Percentiles rank a stretch among this genome's conserved stretches.
phyloP scores from a whole-genome alignment of 2,113 vertebrate genomes.

The Thamnophis sirtalis region DNA sequence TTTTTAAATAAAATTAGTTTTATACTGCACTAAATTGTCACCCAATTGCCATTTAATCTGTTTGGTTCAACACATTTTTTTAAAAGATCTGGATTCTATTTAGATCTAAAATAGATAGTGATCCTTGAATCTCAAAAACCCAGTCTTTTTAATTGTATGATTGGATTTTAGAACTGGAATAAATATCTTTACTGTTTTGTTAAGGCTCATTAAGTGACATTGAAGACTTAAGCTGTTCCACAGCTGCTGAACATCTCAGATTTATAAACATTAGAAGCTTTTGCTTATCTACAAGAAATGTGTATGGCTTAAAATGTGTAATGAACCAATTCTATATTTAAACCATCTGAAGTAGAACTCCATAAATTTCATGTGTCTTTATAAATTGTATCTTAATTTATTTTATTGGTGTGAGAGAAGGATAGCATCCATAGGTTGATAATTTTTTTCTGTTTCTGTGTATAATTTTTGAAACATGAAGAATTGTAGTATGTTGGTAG shows the following conservation, averaged over 20 bases:
- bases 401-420: slow-evolving; percentile 54
- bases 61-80: background rate
- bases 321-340: slow-evolving; percentile 49
- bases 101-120: background rate
- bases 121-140: background rate
- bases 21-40: background rate
- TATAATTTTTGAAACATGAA: slow-evolving; percentile 27
- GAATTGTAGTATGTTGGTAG: slow-evolving; percentile 40
- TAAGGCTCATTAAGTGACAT: slow-evolving; percentile 62
- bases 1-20: background rate
- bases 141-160: background rate
- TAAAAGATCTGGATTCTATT: background rate
- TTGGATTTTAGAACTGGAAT: slow-evolving; percentile 5
- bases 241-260: slow-evolving; percentile 72
- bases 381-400: slow-evolving; percentile 60
- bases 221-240: slow-evolving; percentile 65
- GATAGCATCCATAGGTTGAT: slow-evolving; percentile 46
- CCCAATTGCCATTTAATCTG: background rate
- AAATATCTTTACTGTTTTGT: slow-evolving; percentile 35
- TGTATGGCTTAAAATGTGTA: slow-evolving; percentile 68
- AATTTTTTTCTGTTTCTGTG: slow-evolving; percentile 34
- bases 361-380: slow-evolving; percentile 47
- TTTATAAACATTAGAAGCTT: slow-evolving; percentile 77
- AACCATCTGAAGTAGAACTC: slow-evolving; percentile 54
- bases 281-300: slow-evolving; percentile 77